phyloP scores from a whole-genome alignment of 2,888 invertebrate genomes.

The Caenorhabditis becei region DNA sequence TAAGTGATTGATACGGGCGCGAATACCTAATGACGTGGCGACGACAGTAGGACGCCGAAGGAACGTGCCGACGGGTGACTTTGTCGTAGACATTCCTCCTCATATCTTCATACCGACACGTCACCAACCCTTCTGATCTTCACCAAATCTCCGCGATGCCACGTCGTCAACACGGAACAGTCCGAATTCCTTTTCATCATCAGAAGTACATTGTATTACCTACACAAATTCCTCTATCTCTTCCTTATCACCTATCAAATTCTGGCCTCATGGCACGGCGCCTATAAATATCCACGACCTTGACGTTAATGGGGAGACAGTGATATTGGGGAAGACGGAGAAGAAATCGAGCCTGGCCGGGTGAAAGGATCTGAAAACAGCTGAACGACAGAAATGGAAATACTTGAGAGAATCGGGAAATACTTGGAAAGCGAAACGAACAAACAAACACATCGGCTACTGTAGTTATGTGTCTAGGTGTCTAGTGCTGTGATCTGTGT shows the following conservation, averaged over 20 bases:
- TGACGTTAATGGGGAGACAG: conserved; percentile 25
- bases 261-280: conserved; percentile 10
- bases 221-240: conserved; percentile 35
- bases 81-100: conserved; percentile 35
- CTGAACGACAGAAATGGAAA: conserved; percentile 3
- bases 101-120: conserved; percentile 33
- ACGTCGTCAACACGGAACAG: conserved; percentile 23
- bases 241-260: conserved; percentile 44
- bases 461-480: neutral
- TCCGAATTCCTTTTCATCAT: conserved; percentile 1
- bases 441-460: conserved; percentile 6
- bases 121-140: conserved; percentile 25
- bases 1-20: conserved; percentile 28
- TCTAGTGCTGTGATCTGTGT: neutral
- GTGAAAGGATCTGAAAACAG: conserved; percentile 49
- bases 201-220: conserved; percentile 37
- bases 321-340: conserved; percentile 14
- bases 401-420: conserved; percentile 5
- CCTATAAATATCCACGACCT: conserved; percentile 53
- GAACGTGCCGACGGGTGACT: conserved; percentile 32
- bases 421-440: conserved; percentile 16
- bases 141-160: conserved; percentile 27
- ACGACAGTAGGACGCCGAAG: conserved; percentile 37
- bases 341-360: neutral
- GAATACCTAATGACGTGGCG: conserved; percentile 34